Base-by-base conservation (phyloP, 2,113 vertebrate species). In the Chroicocephalus ridibundus region DNA sequence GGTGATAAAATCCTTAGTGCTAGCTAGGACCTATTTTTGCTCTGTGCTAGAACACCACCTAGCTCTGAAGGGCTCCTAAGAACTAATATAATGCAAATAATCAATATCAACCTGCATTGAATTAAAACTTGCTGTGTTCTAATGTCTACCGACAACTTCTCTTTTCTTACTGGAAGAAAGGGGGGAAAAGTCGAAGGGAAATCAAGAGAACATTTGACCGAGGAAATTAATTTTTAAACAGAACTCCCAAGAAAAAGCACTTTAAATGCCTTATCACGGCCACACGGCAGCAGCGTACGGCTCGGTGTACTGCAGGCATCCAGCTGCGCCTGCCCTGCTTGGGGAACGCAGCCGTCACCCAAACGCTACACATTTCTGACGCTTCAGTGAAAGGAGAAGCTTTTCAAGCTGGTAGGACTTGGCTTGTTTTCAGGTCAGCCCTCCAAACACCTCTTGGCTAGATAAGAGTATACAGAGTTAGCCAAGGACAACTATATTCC, bases 211-310 rank as follows among this genome's bases (percentile, higher is more conserved):
- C 36, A 16, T 62, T 58, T 49, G 87, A 69, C 32, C 27, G 44
- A 93, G 69, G 10, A 90, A 85, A 86, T 66, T 8, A 20, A 51
- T 91, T 93, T 96, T 93, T 86, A 31, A 86, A 95, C 94, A 75
- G 51, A 90, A 20, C 55, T 90, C 72, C 42, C 44, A 51, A 36
- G 79, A 44, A 83, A 90, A 88, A 84, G 79, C 65, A 86, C 44
- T 90, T 90, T 60, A 88, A 88, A 80, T 83, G 88, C 76, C 69
- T 92, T 42, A 42, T 64, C 42, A 31, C 3, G 68, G 92, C 76
- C 95, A 88, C 61, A 58, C 11, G 88, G 88, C 68, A 90, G 71
- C 79, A 86, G 76, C 88, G 34, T 7, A 82, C 62, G 61, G 31
- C 82, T 93, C n/a, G 0, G 42, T 11, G 55, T 66, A 15, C 60